Base-by-base conservation (phyloP, 2,113 vertebrate species). In the Phyllostomus discolor region DNA sequence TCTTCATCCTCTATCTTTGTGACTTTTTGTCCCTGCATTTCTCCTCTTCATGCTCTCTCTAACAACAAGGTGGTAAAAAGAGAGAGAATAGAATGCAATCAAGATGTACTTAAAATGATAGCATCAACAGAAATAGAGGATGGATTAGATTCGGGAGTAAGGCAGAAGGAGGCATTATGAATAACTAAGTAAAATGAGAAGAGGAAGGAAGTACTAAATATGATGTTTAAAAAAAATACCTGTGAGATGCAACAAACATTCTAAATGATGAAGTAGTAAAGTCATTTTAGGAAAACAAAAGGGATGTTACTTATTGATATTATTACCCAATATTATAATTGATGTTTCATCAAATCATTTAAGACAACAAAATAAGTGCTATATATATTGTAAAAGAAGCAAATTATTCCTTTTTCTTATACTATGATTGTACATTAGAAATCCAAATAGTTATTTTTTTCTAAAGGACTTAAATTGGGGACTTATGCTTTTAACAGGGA, bases 281-380 rank as follows among this genome's bases (percentile, higher is more conserved):
- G 31, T 75, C 81, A 90, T 62, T 93, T 90, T 31, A 95, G 87
- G 57, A 54, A 84, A 92, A 90, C 50, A 35, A 85, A 80, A 89
- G 10, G 26, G 35, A 38, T 87, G 28, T 75, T 90, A 86, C 7
- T 86, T 90, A 80, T 15, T 84, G 26, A 85, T 8, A 85, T 92
- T 72, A 67, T 85, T 82, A 87, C 57, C 20, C 62, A 83, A 46
- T 88, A 70, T 70, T 88, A 12, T 83, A 82, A 50, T 67, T 76
- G 26, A 69, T 76, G 46, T 88, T 91, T 84, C 70, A 87, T 22
- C 33, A 87, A 91, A 41, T 91, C 41, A 83, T 62, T 5, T 69
- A 88, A 73, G n/a, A 76, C 46, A 64, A 72, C 43, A 87, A 82
- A 76, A 83, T 94, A 67, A 59, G n/a, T 94, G 72, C 10, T 43